phyloP scores from a whole-genome alignment of 2,113 vertebrate genomes.

The Chaetura pelagica region DNA sequence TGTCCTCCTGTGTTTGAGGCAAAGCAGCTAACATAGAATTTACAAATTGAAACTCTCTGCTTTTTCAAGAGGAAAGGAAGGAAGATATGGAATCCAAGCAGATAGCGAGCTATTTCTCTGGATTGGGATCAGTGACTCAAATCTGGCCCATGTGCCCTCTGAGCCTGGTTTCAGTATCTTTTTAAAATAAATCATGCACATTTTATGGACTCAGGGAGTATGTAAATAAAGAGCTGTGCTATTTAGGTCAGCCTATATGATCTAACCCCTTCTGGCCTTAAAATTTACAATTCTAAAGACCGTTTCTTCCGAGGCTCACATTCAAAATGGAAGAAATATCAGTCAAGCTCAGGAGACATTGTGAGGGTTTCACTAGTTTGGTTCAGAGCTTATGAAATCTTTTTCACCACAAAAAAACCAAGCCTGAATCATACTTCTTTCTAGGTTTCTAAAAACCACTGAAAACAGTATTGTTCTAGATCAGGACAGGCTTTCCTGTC shows the following conservation, averaged over 20 bases:
- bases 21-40: not conserved
- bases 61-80: not conserved
- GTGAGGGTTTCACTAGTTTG: not conserved
- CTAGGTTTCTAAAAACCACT: not conserved
- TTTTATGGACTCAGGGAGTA: not conserved
- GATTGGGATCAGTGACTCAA: not conserved
- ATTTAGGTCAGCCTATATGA: not conserved
- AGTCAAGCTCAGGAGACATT: not conserved
- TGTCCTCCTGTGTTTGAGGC: not conserved
- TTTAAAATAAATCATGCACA: not conserved
- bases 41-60: not conserved
- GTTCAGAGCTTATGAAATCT: not conserved
- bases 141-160: not conserved
- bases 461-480: not conserved
- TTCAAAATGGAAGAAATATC: not conserved
- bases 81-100: not conserved
- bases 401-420: not conserved
- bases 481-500: not conserved
- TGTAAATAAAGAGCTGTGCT: not conserved
- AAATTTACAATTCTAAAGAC: not conserved
- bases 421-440: not conserved
- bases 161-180: fast-evolving
- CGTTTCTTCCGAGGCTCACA: not conserved
- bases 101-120: not conserved
- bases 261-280: not conserved